Base-by-base conservation (phyloP, 2,113 vertebrate species). In the Malaclemys terrapin region DNA sequence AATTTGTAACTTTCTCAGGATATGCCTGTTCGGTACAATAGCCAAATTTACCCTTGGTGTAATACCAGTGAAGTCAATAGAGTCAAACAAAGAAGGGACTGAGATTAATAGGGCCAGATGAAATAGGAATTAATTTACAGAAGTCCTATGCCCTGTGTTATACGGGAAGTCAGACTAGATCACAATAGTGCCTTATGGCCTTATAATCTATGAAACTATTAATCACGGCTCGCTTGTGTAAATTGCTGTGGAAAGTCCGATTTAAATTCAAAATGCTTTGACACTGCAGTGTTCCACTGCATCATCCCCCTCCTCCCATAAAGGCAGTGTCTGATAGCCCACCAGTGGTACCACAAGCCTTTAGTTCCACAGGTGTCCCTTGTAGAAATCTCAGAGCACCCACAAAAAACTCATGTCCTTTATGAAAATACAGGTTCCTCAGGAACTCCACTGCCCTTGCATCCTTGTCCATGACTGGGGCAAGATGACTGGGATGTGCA, bases 21-120 rank as follows among this genome's bases (percentile, higher is more conserved):
- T 91, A 7, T 5, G 14, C 87, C 25, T 84, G 29, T 91, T 89
- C 76, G 10, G 59, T 11, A 50, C 2, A 17, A 20, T 4, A 84
- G 35, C 69, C 31, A 2, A 53, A 69, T 69, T 6, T 65, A 57
- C 3, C 3, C 8, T 53, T 3, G 0, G 3, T 20, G 25, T 22
- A 93, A 95, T 78, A 22, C 1, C 65, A 72, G 3, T 83, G 3
- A 2, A 69, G 22, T 0, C 0, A 57, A 8, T 75, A 11, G 17
- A 53, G 91, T 86, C 59, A 25, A 5, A 59, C 8, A 6, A 91
- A 52, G 88, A 49, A 87, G 75, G 14, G 29, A 17, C 14, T 79
- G 0, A 85, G 65, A 45, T 90, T 35, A 85, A 72, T 8, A 78
- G 42, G 20, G 38, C 82, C 27, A 89, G 5, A 72, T 19, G 2